Evolutionary conservation across 2,888 invertebrate genomes (phyloP).

Genomic region (Drosophila lacicola): DNA sequence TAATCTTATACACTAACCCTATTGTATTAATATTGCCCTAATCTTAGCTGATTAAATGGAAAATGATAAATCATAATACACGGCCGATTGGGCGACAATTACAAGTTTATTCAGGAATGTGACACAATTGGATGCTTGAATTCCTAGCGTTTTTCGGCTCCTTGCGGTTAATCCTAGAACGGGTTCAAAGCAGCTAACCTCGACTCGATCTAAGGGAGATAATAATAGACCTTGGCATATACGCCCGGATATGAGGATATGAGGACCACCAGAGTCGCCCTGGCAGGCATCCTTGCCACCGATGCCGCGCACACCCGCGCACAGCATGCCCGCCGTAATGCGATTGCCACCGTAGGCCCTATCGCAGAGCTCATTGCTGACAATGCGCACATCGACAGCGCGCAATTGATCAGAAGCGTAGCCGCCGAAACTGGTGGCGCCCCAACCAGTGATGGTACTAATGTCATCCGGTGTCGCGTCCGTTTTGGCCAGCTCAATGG

Average conservation of each 20-base stretch:
- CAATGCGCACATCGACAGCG: constrained; percentile 74
- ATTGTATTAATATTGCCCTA: constrained; percentile 11
- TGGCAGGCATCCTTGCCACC: constrained; percentile 81
- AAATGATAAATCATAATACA: constrained; percentile 13
- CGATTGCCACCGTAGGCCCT: constrained; percentile 55
- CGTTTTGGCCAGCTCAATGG: constrained; percentile 65
- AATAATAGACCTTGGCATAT: constrained; percentile 69
- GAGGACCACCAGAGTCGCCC: constrained; percentile 82
- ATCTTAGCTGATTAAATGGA: constrained; percentile 25
- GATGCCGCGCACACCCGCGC: constrained; percentile 71
- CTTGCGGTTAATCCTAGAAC: too few species aligned
- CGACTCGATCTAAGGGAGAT: constrained; percentile 61
- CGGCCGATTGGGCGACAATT: constrained; percentile 8
- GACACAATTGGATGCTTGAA: constrained; percentile 11
- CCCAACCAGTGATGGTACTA: constrained; percentile 78
- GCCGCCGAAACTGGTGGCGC: constrained; percentile 64
- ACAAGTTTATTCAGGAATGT: constrained; percentile 51
- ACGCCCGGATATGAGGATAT: constrained; percentile 81
- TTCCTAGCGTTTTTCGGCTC: too few species aligned
- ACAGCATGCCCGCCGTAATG: constrained; percentile 78
- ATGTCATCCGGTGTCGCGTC: constrained; percentile 48
- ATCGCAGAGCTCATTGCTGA: constrained; percentile 64
- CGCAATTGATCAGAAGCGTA: constrained; percentile 56
- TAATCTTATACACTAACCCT: constrained; percentile 16
- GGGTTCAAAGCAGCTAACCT: constrained; percentile 19